phyloP scores from a whole-genome alignment of 2,797 vertebrate genomes.

The Erethizon dorsatum region DNA sequence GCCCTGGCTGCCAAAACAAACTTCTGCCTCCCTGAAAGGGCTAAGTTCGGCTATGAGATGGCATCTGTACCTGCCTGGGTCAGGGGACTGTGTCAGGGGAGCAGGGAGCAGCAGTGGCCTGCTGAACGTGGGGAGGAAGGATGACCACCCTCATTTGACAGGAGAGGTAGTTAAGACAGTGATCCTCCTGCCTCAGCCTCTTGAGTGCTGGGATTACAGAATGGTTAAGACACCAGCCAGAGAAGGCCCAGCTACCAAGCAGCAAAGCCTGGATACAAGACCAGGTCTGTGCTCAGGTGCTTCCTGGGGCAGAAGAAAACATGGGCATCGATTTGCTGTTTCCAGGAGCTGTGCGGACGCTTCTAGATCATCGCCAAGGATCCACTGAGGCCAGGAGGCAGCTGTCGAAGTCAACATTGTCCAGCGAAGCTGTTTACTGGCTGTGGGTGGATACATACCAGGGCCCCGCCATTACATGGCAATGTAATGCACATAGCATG shows the following conservation, averaged over 20 bases:
- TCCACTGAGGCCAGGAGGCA: neutral
- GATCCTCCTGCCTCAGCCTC: neutral
- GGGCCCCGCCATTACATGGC: neutral
- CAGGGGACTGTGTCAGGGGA: rapidly evolving
- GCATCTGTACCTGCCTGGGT: rapidly evolving
- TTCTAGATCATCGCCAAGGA: neutral
- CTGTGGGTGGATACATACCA: rapidly evolving
- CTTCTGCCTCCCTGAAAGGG: neutral
- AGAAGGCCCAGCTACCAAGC: neutral
- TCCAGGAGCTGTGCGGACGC: neutral
- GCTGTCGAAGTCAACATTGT: no score
- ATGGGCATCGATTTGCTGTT: rapidly evolving
- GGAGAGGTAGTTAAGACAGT: neutral
- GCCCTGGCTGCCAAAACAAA: conserved; percentile 13
- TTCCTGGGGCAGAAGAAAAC: neutral
- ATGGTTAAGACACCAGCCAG: neutral
- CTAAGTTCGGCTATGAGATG: neutral
- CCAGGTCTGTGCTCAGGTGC: neutral
- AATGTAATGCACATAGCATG: rapidly evolving
- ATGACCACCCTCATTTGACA: neutral
- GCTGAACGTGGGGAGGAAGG: neutral
- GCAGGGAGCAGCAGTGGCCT: rapidly evolving
- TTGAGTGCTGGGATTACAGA: neutral
- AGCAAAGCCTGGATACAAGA: neutral
- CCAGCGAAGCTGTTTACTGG: neutral